Base-by-base conservation (phyloP, 2,113 vertebrate species). In the Tachysurus vachellii region DNA sequence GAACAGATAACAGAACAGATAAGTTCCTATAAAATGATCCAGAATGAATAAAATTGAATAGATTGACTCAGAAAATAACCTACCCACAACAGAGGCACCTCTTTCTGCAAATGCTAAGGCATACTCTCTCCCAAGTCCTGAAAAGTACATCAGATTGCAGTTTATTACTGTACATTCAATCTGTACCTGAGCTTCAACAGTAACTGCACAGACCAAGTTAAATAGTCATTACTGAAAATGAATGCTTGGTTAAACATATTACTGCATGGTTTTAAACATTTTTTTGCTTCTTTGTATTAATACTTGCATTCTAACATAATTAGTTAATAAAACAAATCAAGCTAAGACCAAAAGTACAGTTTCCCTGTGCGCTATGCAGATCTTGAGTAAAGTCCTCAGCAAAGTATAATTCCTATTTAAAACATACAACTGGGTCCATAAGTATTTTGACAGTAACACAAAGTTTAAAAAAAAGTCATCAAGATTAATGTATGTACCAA, bases 51-150 rank as follows among this genome's bases (percentile, higher is more conserved):
- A 14, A 82, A 28, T n/a, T 36, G 6, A 57, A 36, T 42, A 3
- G 19, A 80, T 56, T 54, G 42, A 16, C 0, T 86, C 73, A 31
- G 2, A 80, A 75, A 64, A n/a, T 5, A 91, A 95, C 95, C 95
- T 95, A 99, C 98, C 98, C 90, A 99, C 92, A 71, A 99, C 97
- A 44, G 95, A 96, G 73, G 98, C 98, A 82, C 98, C 98, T 96
- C 97, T 97, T 92, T 97, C 96, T 36, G 96, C 97, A 96, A 99
- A 99, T 87, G 97, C 96, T 92, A 99, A 91, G 17, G 98, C 97
- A 94, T 99, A 99, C 50, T 96, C 95, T 94, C 94, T 96, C 26
- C 98, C 98, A 90, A 99, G 93, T 66, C 98, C 98, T 99, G 93
- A 86, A 88, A 5, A 91, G 64, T 89, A 75, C n/a, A 44, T 44